phyloP scores from a whole-genome alignment of 2,113 vertebrate species.

The Meles meles region DNA sequence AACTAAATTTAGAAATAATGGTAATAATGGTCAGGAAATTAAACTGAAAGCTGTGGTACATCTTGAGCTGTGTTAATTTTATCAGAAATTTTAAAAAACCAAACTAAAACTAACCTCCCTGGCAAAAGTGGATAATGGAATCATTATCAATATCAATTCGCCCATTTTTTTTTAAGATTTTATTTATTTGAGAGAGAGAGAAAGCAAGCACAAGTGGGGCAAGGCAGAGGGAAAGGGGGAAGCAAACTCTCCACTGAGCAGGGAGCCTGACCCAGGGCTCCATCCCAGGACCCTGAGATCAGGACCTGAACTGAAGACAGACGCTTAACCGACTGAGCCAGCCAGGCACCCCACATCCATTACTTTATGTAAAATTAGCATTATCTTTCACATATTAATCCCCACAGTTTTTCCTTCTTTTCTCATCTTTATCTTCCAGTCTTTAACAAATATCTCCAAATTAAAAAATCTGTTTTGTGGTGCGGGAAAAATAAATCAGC shows the following conservation, averaged over 20 bases:
- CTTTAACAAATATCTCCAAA: background rate
- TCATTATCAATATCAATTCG: background rate
- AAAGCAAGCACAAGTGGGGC: background rate
- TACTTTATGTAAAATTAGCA: background rate
- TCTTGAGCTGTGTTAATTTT: background rate
- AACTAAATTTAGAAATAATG: constrained; percentile 1
- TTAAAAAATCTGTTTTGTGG: background rate
- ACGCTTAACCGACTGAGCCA: background rate
- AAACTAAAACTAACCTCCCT: background rate
- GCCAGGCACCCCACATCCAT: background rate
- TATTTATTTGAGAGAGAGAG: too few species aligned
- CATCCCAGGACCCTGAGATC: background rate
- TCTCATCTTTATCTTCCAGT: background rate
- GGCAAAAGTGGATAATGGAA: background rate
- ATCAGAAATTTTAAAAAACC: background rate
- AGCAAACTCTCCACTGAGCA: background rate
- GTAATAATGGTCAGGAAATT: background rate
- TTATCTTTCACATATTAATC: background rate
- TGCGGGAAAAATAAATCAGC: background rate
- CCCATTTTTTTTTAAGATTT: background rate
- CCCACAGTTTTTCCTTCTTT: background rate
- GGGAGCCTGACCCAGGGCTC: background rate
- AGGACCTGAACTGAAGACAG: background rate
- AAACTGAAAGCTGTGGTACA: background rate
- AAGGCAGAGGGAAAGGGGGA: background rate